A percentile compares a stretch with the other conserved stretches of the same genome.
phyloP scores from a whole-genome alignment of 2,113 vertebrate species.

The Notarius quadriscutis region DNA sequence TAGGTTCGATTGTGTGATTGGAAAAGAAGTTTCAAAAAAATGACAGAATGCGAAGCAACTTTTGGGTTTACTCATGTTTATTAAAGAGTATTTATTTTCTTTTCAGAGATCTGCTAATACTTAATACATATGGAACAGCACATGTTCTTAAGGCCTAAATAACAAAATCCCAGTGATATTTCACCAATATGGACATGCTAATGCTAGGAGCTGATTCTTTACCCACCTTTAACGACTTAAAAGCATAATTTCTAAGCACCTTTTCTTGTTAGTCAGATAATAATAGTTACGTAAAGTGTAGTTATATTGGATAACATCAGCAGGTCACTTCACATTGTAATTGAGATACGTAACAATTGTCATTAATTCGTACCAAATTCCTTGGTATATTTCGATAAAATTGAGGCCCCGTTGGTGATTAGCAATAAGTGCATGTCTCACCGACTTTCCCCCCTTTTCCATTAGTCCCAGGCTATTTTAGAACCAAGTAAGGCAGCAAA shows the following conservation, averaged over 20 bases:
- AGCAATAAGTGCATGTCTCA: constrained; percentile 5
- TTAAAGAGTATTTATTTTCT: too few relatives aligned
- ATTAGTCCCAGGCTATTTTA: constrained; percentile 34
- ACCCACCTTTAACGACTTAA: neutral
- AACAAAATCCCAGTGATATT: neutral
- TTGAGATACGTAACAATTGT: neutral
- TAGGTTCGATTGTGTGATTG: too few relatives aligned
- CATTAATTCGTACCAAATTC: constrained; percentile 16
- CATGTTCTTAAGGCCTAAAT: neutral
- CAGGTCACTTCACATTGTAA: neutral
- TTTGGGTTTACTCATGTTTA: too few relatives aligned
- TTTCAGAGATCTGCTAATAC: neutral
- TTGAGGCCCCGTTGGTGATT: neutral
- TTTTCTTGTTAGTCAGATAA: neutral
- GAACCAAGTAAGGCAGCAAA: constrained; percentile 40
- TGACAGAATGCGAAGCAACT: too few relatives aligned
- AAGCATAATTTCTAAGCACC: neutral
- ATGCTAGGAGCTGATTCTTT: neutral
- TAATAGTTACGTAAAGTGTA: neutral
- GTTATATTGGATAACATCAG: neutral
- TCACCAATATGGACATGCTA: neutral
- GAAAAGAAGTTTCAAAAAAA: too few relatives aligned
- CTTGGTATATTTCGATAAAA: constrained; percentile 18
- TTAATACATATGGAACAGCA: neutral
- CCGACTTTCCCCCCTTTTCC: constrained; percentile 29